phyloP scores from a whole-genome alignment of 2,888 invertebrate species.

The Seira ritae region DNA sequence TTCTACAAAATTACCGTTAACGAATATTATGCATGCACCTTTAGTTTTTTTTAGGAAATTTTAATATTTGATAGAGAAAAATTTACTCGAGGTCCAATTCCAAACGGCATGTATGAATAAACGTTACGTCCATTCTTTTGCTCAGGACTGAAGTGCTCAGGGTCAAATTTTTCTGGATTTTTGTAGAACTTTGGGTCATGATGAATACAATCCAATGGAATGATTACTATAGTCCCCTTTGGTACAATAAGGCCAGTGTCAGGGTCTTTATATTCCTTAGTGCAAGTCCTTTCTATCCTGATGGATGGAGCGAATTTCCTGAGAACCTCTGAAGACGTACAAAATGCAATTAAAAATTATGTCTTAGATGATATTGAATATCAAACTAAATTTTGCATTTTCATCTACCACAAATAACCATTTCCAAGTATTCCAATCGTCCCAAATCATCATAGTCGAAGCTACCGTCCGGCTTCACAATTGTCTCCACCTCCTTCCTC shows the following conservation, averaged over 20 bases:
- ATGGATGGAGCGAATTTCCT: neutral
- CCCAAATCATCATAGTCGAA: conserved; percentile 61
- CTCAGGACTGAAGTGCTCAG: conserved; percentile 53
- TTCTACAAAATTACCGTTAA: no score
- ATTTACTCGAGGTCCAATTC: conserved; percentile 58
- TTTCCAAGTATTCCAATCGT: conserved; percentile 64
- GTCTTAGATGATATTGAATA: neutral
- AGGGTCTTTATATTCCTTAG: conserved; percentile 74
- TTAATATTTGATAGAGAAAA: no score
- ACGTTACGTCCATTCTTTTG: conserved; percentile 39
- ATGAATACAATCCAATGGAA: conserved; percentile 42
- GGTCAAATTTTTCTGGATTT: conserved; percentile 58
- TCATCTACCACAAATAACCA: conserved; percentile 61
- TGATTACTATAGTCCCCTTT: conserved; percentile 30
- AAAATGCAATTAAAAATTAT: no score
- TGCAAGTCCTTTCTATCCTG: conserved; percentile 74
- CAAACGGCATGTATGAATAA: conserved; percentile 56
- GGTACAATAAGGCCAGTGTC: conserved; percentile 45
- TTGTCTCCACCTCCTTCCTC: conserved; percentile 40
- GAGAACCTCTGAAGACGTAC: conserved; percentile 12
- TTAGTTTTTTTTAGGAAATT: no score
- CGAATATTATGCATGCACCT: no score
- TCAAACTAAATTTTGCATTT: neutral
- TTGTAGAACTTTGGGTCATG: conserved; percentile 46
- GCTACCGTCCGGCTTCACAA: conserved; percentile 31